phyloP scores from a whole-genome alignment of 2,888 invertebrate species.

The Girardia tigrina region DNA sequence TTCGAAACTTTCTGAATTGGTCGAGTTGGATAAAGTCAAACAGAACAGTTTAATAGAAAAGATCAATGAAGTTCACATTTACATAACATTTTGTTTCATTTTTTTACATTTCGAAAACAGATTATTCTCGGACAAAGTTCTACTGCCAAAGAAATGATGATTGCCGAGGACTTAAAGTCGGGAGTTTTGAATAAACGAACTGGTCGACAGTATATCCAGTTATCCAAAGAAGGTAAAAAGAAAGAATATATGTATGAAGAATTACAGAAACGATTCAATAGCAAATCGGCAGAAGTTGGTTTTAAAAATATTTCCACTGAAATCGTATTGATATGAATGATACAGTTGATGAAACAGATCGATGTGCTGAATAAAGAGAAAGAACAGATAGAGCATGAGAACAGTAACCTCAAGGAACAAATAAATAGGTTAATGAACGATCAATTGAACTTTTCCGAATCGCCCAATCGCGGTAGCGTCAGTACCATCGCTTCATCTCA shows the following conservation, averaged over 20 bases:
- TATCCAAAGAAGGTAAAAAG: not conserved
- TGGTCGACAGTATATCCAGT: not conserved
- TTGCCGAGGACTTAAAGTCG: not conserved
- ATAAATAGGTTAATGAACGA: too few species aligned
- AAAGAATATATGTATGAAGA: not conserved
- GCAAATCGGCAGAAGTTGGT: not conserved
- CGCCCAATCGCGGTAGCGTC: not conserved
- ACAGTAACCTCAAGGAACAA: not conserved
- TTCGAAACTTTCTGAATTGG: not conserved
- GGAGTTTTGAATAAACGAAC: not conserved
- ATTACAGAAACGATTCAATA: not conserved
- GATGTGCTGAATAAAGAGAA: not conserved
- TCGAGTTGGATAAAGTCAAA: not conserved
- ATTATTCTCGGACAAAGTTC: not conserved
- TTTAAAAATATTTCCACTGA: too few species aligned
- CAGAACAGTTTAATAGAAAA: not conserved
- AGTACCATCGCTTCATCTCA: not conserved
- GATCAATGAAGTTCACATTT: not conserved
- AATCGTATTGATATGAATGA: too few species aligned
- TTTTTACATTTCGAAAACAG: not conserved
- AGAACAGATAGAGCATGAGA: not conserved
- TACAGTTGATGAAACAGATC: not conserved
- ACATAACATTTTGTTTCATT: too few species aligned
- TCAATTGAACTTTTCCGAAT: too few species aligned
- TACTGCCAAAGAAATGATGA: slow-evolving; percentile 1